These are phyloP conservation scores for Lanistes nyassanus DNA, from an alignment of 1,140 invertebrate species.

Conservation along the genomic window DNA sequence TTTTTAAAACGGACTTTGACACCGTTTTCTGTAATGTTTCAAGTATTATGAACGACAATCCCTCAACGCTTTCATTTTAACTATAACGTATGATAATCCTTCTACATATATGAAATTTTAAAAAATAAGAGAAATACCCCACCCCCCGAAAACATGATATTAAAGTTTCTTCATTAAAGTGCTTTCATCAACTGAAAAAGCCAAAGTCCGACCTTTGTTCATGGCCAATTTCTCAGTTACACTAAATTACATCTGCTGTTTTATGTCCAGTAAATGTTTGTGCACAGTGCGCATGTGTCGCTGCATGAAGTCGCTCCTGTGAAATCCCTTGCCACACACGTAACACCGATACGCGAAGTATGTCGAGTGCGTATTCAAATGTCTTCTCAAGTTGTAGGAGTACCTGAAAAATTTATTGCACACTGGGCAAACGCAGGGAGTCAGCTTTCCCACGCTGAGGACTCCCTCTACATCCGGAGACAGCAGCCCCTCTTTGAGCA, in stretches of 20 bases:
- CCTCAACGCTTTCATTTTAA: no score
- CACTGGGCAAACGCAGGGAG: neutral
- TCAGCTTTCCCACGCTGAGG: no score
- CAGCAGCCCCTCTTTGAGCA: no score
- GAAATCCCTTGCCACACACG: slow-evolving; percentile 11
- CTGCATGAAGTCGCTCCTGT: slow-evolving; percentile 22
- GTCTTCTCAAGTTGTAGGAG: slow-evolving; percentile 14
- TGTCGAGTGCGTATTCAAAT: slow-evolving; percentile 11
- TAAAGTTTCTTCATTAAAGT: neutral
- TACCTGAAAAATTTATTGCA: slow-evolving; percentile 14
- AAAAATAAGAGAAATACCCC: neutral
- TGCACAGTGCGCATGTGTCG: slow-evolving; percentile 20
- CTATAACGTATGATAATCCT: no score
- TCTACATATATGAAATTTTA: neutral
- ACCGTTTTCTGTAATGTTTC: no score
- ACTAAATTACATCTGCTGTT: slow-evolving; percentile 7
- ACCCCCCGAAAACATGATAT: neutral
- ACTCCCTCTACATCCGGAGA: no score
- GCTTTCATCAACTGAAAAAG: neutral
- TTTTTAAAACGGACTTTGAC: no score
- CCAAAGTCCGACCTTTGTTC: neutral
- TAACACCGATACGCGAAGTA: slow-evolving; percentile 8
- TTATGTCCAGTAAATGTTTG: slow-evolving; percentile 5
- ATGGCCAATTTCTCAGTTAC: neutral
- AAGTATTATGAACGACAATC: no score